Evolutionary conservation across 1,140 invertebrate species (phyloP).

Genomic region (Hyles euphorbiae): DNA sequence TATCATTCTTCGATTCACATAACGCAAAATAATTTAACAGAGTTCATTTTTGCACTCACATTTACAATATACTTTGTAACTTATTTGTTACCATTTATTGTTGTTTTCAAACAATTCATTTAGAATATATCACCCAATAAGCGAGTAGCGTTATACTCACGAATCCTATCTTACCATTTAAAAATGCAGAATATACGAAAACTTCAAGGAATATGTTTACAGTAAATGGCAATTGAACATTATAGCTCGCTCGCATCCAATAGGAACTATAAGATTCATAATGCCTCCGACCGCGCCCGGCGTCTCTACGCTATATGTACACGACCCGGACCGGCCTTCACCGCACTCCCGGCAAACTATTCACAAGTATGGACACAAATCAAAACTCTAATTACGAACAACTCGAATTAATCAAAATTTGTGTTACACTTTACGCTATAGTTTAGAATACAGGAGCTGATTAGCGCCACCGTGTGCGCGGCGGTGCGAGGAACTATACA

Average conservation of each 20-base stretch:
- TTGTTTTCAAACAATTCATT: constrained; percentile 66
- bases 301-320: constrained; percentile 43
- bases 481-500: constrained; percentile 73
- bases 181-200: constrained; percentile 75
- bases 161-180: constrained; percentile 66
- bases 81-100: constrained; percentile 59
- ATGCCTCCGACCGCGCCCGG: constrained; percentile 44
- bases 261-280: constrained; percentile 75
- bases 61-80: constrained; percentile 72
- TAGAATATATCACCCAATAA: constrained; percentile 74
- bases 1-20: constrained; percentile 75
- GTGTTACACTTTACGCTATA: constrained; percentile 65
- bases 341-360: constrained; percentile 53
- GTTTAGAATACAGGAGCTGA: constrained; percentile 71
- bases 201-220: constrained; percentile 70
- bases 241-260: constrained; percentile 72
- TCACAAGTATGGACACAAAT: constrained; percentile 58
- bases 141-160: constrained; percentile 68
- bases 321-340: constrained; percentile 28
- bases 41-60: constrained; percentile 75
- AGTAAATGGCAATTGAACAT: constrained; percentile 71
- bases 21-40: constrained; percentile 77
- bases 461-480: constrained; percentile 57
- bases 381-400: constrained; percentile 54
- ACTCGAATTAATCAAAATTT: constrained; percentile 64